Percentiles rank a stretch among this genome's conserved stretches.
phyloP scores from a whole-genome alignment of 2,888 invertebrate species.

The Nomada goodeniana region DNA sequence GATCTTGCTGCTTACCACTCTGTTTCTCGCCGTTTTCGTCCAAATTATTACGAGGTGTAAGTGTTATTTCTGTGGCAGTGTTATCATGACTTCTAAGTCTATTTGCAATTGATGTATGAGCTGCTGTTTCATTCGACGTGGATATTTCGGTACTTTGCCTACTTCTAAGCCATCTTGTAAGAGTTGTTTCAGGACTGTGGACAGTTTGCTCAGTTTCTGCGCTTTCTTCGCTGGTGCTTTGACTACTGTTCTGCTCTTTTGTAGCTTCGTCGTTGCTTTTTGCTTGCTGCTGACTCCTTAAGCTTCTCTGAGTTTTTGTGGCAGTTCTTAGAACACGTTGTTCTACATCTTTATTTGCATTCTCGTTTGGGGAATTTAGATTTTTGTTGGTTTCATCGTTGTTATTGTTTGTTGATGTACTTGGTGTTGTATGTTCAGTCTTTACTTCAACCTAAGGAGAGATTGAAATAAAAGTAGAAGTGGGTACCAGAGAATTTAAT shows the following conservation, averaged over 20 bases:
- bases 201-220: slow-evolving; percentile 56
- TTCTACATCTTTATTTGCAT: slow-evolving; percentile 57
- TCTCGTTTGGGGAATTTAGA: slow-evolving; percentile 73
- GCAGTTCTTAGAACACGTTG: slow-evolving; percentile 31
- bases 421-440: slow-evolving; percentile 74
- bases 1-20: slow-evolving; percentile 54
- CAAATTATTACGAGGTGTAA: slow-evolving; percentile 37
- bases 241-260: slow-evolving; percentile 47
- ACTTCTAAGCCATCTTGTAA: slow-evolving; percentile 73
- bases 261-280: slow-evolving; percentile 45
- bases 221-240: slow-evolving; percentile 9
- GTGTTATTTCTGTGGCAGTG: slow-evolving; percentile 59
- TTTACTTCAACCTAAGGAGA: slow-evolving; percentile 75
- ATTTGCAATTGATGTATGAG: slow-evolving; percentile 74
- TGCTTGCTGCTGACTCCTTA: slow-evolving; percentile 67
- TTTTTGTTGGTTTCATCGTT: slow-evolving; percentile 79
- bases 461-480: slow-evolving; percentile 74
- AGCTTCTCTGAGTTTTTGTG: slow-evolving; percentile 67
- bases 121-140: slow-evolving; percentile 39
- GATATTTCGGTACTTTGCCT: slow-evolving; percentile 67
- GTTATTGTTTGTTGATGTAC: slow-evolving; percentile 76
- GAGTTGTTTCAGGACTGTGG: slow-evolving; percentile 60
- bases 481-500: slow-evolving; percentile 62
- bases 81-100: slow-evolving; percentile 77
- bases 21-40: slow-evolving; percentile 50